These are phyloP conservation scores for Leptoclinus maculatus DNA, from an alignment of 2,797 vertebrate species.

Conservation along the genomic window DNA sequence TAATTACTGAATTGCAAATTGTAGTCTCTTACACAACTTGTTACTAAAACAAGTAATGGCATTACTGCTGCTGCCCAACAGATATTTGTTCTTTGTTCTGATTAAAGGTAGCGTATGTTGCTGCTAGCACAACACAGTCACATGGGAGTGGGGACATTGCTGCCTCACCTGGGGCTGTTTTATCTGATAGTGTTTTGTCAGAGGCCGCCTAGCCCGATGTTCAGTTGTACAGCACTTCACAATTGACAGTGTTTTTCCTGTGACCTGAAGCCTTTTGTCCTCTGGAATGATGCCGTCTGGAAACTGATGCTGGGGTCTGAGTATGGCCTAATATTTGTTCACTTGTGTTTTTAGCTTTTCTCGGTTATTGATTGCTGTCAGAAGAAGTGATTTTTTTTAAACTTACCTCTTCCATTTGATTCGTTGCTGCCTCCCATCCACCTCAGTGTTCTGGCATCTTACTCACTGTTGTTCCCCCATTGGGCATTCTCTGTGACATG, in stretches of 20 bases:
- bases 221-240: conserved; percentile 15
- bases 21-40: background rate
- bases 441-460: conserved; percentile 16
- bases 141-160: background rate
- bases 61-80: background rate
- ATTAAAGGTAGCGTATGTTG: background rate
- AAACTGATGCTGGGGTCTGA: conserved; percentile 2
- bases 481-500: conserved; percentile 34
- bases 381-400: background rate
- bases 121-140: conserved; percentile 8
- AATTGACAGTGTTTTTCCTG: conserved; percentile 24
- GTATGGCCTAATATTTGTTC: conserved; percentile 10
- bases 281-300: background rate
- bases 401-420: conserved; percentile 17
- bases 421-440: background rate
- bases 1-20: background rate
- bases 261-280: conserved; percentile 27
- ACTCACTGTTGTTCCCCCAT: conserved; percentile 27
- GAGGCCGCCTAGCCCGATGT: conserved; percentile 15
- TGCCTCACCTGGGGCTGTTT: conserved; percentile 28
- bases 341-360: conserved; percentile 16
- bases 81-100: background rate
- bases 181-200: conserved; percentile 22
- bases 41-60: background rate
- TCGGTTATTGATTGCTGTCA: conserved; percentile 23